Evolutionary conservation across 2,888 invertebrate genomes (phyloP).

Genomic region (Neuroscelio doddi): DNA sequence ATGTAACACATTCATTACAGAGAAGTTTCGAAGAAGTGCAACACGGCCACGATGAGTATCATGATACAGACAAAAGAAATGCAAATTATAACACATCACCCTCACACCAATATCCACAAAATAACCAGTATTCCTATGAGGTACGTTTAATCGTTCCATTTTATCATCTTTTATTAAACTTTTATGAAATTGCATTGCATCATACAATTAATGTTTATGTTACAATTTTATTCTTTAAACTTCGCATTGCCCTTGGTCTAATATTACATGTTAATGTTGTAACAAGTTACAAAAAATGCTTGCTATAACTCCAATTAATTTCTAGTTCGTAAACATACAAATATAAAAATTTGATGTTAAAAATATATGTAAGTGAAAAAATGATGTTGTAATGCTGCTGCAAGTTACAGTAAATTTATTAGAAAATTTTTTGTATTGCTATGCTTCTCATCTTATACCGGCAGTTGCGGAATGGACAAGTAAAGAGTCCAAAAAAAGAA

Average conservation of each 20-base stretch:
- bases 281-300: too few species aligned
- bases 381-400: background rate
- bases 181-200: slow-evolving; percentile 9
- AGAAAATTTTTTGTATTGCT: slow-evolving; percentile 6
- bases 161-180: slow-evolving; percentile 9
- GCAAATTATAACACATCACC: slow-evolving; percentile 67
- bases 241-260: too few species aligned
- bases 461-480: slow-evolving; percentile 61
- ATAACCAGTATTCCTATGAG: slow-evolving; percentile 66
- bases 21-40: slow-evolving; percentile 63
- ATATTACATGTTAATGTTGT: too few species aligned
- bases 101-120: slow-evolving; percentile 63
- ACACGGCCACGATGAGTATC: slow-evolving; percentile 60
- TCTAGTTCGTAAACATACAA: too few species aligned
- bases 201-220: slow-evolving; percentile 21
- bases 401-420: slow-evolving; percentile 4
- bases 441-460: slow-evolving; percentile 45
- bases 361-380: too few species aligned
- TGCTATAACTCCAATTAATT: too few species aligned
- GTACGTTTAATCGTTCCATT: slow-evolving; percentile 51
- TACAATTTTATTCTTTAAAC: background rate
- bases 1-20: slow-evolving; percentile 52
- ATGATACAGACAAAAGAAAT: slow-evolving; percentile 67
- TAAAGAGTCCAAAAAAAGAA: slow-evolving; percentile 55
- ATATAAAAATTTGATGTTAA: too few species aligned